Evolutionary conservation across 2,113 vertebrate species (phyloP).

Genomic region (Gracilinanus agilis): DNA sequence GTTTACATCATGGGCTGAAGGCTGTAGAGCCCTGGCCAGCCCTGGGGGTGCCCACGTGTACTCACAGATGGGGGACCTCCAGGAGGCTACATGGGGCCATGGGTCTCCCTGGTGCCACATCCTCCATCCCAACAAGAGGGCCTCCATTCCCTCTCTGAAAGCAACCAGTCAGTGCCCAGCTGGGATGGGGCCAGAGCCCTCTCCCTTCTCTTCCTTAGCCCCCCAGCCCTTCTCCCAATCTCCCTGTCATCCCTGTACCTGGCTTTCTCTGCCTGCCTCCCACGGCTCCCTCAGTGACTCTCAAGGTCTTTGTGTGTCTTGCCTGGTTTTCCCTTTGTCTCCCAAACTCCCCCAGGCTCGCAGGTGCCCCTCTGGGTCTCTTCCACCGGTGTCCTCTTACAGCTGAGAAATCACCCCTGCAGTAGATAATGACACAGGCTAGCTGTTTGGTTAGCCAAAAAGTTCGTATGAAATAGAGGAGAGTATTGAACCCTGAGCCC

Average conservation of each 20-base stretch:
- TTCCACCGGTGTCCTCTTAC: neutral
- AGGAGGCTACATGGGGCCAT: neutral
- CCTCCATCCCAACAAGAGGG: neutral
- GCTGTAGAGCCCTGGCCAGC: neutral
- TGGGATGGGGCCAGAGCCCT: neutral
- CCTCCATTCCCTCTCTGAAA: neutral
- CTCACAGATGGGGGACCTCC: neutral
- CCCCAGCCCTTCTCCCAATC: neutral
- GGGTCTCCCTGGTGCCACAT: neutral
- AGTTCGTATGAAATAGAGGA: neutral
- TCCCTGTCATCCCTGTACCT: neutral
- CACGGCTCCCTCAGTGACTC: neutral
- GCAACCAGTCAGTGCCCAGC: conserved; percentile 37
- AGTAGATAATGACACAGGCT: neutral
- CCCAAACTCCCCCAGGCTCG: neutral
- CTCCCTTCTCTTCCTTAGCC: neutral
- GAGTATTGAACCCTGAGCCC: no score
- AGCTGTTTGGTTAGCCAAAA: neutral
- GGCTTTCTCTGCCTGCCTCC: neutral
- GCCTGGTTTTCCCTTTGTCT: neutral
- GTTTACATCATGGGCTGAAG: conserved; percentile 21
- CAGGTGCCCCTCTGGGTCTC: neutral
- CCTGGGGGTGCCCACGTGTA: neutral
- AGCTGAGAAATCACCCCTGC: neutral
- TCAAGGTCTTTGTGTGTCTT: neutral